A percentile compares a stretch with the other conserved stretches of the same genome.
Conservation (phyloP, 2,888 invertebrate genomes). For the Tachina lurida region DNA sequence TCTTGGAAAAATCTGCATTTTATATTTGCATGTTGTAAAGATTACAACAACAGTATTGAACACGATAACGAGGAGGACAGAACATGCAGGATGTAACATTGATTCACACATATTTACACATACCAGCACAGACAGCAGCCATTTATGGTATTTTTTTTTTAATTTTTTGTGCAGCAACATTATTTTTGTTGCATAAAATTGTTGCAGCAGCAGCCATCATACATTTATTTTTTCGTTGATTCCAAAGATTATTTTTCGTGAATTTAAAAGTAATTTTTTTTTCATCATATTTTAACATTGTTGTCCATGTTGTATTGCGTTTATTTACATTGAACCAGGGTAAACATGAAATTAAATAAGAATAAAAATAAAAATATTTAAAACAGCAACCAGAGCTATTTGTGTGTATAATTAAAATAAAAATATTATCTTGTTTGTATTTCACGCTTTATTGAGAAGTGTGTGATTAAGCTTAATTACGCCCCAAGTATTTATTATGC, state of each 20-base stretch:
- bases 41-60: constrained; percentile 27
- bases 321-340: constrained; percentile 9
- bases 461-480: constrained; percentile 49
- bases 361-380: not conserved
- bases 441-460: constrained; percentile 21
- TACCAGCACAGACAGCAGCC: not conserved
- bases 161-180: too few relatives aligned
- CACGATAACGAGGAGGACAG: constrained; percentile 30
- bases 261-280: constrained; percentile 15
- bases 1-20: constrained; percentile 86
- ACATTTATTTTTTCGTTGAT: constrained; percentile 49
- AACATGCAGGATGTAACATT: constrained; percentile 18
- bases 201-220: not conserved
- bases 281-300: not conserved
- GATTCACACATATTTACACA: constrained; percentile 13
- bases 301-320: constrained; percentile 18
- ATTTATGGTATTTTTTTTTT: constrained; percentile 42
- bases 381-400: constrained; percentile 31
- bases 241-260: constrained; percentile 39
- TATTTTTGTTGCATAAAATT: constrained; percentile 4
- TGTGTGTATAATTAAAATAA: constrained; percentile 1
- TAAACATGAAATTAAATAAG: constrained; percentile 42
- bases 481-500: not conserved
- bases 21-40: constrained; percentile 2
- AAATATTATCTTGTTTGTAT: not conserved